phyloP scores from a whole-genome alignment of 1,140 invertebrate species.

The Hypsibius dujardini region DNA sequence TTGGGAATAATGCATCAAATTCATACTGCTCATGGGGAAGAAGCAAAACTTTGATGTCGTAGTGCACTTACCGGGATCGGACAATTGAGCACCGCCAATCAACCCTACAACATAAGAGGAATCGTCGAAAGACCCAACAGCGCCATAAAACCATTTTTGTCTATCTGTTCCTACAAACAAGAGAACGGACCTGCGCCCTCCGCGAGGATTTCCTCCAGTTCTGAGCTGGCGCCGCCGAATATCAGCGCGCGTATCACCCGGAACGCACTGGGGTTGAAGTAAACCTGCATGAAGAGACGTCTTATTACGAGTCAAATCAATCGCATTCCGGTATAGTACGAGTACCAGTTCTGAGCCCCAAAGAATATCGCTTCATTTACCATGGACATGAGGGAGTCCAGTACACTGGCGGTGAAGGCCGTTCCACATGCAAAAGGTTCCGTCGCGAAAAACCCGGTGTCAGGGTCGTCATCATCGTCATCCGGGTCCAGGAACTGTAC shows the following conservation, averaged over 20 bases:
- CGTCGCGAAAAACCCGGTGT: neutral
- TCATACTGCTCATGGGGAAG: too few relatives aligned
- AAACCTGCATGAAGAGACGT: slow-evolving; percentile 9
- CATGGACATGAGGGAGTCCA: neutral
- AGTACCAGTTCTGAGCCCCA: too few relatives aligned
- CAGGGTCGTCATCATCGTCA: slow-evolving; percentile 1
- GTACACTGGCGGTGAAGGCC: neutral
- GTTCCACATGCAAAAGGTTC: neutral
- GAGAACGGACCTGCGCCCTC: neutral
- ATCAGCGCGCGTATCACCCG: neutral
- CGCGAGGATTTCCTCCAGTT: slow-evolving; percentile 1
- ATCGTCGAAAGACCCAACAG: too few relatives aligned
- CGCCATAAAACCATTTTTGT: too few relatives aligned
- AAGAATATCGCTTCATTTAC: too few relatives aligned
- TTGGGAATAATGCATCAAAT: too few relatives aligned
- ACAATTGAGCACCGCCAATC: neutral
- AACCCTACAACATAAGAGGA: too few relatives aligned
- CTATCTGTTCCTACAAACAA: too few relatives aligned
- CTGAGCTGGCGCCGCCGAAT: neutral
- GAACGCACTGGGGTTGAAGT: neutral
- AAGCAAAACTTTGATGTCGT: too few relatives aligned
- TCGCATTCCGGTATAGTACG: too few relatives aligned
- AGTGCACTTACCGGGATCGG: neutral
- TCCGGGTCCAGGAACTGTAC: slow-evolving; percentile 4
- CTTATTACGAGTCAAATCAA: too few relatives aligned